These are phyloP conservation scores for Geotrupes spiniger DNA, from an alignment of 2,888 invertebrate species.

Conservation along the genomic window DNA sequence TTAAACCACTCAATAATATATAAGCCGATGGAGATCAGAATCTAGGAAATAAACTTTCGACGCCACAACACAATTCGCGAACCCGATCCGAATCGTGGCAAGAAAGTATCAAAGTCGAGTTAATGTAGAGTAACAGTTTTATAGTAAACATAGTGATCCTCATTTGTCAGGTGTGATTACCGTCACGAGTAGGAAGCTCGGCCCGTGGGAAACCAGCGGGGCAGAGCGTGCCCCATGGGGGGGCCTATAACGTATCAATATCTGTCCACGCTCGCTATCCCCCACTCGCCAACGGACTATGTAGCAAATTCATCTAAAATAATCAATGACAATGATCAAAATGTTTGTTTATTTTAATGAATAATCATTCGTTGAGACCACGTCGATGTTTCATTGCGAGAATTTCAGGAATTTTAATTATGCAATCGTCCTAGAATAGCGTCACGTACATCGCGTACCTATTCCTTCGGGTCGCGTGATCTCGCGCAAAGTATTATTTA, in stretches of 20 bases:
- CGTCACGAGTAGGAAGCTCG: slow-evolving; percentile 28
- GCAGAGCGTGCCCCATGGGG: slow-evolving; percentile 30
- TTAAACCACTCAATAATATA: no score
- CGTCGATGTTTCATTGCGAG: not conserved
- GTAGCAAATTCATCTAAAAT: slow-evolving; percentile 18
- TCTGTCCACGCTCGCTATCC: slow-evolving; percentile 30
- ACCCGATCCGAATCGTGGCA: no score
- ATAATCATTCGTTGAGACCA: slow-evolving; percentile 6
- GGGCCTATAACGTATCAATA: slow-evolving; percentile 38
- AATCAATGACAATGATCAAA: slow-evolving; percentile 12
- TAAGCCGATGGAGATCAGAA: no score
- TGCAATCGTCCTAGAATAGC: no score
- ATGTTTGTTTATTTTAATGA: slow-evolving; percentile 9
- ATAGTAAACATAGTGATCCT: slow-evolving; percentile 24
- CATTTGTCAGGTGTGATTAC: slow-evolving; percentile 40
- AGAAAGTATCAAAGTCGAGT: no score
- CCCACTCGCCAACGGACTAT: slow-evolving; percentile 1
- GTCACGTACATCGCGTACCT: no score
- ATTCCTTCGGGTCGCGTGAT: no score
- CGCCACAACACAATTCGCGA: no score
- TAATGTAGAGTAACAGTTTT: not conserved
- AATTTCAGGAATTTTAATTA: slow-evolving; percentile 1
- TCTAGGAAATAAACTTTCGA: no score
- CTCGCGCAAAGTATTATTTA: no score
- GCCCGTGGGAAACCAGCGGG: slow-evolving; percentile 13